Conservation (phyloP, 2,888 invertebrate species). For the Physocephala rufipes region DNA sequence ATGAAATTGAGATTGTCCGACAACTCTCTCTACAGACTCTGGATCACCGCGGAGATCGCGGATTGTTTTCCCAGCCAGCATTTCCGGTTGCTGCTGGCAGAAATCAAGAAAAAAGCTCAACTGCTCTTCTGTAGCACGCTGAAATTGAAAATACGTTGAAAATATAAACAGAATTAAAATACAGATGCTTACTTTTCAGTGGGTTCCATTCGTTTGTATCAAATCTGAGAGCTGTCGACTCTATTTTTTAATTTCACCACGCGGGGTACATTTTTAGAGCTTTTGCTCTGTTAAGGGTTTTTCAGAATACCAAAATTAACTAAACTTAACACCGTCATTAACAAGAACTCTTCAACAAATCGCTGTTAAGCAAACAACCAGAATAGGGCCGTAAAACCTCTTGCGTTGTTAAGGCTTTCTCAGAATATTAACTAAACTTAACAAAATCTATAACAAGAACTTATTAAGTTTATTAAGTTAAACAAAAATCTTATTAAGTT, state of each 20-base stretch:
- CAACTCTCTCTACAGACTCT: background rate
- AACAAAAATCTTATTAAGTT: too few species aligned
- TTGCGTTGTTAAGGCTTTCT: too few species aligned
- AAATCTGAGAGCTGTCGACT: background rate
- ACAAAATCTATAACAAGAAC: too few species aligned
- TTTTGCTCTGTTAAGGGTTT: background rate
- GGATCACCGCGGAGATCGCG: background rate
- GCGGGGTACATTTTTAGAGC: background rate
- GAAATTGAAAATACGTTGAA: too few species aligned
- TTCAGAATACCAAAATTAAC: too few species aligned
- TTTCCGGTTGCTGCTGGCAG: background rate
- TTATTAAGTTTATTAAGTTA: too few species aligned
- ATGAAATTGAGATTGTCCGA: background rate
- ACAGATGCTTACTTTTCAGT: background rate
- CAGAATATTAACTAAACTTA: too few species aligned
- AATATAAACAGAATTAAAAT: too few species aligned
- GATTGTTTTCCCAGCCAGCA: background rate
- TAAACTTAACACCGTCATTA: too few species aligned
- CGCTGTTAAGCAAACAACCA: too few species aligned
- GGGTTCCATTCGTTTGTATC: background rate
- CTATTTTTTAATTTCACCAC: background rate
- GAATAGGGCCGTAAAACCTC: too few species aligned
- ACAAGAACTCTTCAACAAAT: too few species aligned
- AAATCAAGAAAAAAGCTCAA: conserved; percentile 11
- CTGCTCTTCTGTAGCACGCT: background rate